These are phyloP conservation scores for Sphecodes monilicornis DNA, from an alignment of 2,888 invertebrate species.

Conservation along the genomic window DNA sequence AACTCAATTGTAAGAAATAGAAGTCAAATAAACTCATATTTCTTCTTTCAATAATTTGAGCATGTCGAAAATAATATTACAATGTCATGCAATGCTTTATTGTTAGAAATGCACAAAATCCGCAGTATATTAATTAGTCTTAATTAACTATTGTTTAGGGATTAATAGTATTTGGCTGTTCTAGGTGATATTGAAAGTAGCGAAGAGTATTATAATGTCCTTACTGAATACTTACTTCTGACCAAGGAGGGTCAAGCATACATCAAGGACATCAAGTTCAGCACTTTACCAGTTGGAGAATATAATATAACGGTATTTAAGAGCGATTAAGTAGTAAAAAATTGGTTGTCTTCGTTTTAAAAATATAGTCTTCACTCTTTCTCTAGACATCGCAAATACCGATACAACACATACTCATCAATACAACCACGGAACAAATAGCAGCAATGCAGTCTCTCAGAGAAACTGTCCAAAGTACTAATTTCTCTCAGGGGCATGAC, in stretches of 20 bases:
- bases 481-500: conserved; percentile 75
- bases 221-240: conserved; percentile 81
- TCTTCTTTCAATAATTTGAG: no score
- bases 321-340: background rate
- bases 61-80: no score
- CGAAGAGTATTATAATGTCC: conserved; percentile 79
- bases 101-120: background rate
- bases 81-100: no score
- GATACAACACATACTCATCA: conserved; percentile 80
- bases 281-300: conserved; percentile 76
- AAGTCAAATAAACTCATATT: no score
- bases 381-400: conserved; percentile 80
- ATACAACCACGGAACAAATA: conserved; percentile 79
- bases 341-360: background rate
- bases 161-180: background rate
- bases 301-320: conserved; percentile 82
- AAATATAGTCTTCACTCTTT: background rate
- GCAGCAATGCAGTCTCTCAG: conserved; percentile 80
- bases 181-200: conserved; percentile 75
- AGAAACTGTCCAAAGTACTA: conserved; percentile 72
- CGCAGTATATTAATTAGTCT: background rate
- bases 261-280: conserved; percentile 82
- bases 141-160: no score
- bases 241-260: conserved; percentile 80
- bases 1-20: no score